phyloP scores from a whole-genome alignment of 2,888 invertebrate species.

The Epinotia brunnichana region DNA sequence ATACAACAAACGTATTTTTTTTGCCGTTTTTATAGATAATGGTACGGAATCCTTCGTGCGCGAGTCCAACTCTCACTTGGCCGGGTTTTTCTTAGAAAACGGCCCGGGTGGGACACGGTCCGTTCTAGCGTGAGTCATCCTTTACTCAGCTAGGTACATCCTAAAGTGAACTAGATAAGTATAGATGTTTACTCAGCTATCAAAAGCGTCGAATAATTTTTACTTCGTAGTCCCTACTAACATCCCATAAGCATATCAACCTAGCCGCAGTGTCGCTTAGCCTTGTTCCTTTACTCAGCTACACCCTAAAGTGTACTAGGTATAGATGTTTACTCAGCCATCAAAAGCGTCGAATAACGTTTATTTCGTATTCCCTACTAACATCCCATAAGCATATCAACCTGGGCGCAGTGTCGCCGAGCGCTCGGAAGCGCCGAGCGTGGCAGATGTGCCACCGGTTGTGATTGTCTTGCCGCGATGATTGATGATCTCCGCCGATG shows the following conservation, averaged over 20 bases:
- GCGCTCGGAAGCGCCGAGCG: slow-evolving; percentile 50
- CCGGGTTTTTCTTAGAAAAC: too few relatives aligned
- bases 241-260: slow-evolving; percentile 28
- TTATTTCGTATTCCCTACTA: slow-evolving; percentile 1
- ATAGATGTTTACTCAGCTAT: background rate
- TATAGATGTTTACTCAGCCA: background rate
- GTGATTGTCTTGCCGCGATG: slow-evolving; percentile 83
- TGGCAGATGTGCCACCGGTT: slow-evolving; percentile 83
- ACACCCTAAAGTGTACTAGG: too few relatives aligned
- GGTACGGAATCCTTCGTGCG: too few relatives aligned
- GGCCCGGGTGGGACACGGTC: too few relatives aligned
- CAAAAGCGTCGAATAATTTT: slow-evolving; percentile 10
- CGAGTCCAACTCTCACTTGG: too few relatives aligned
- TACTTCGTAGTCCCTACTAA: background rate
- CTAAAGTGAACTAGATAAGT: too few relatives aligned
- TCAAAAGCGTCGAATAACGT: slow-evolving; percentile 8
- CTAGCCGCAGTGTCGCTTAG: slow-evolving; percentile 35
- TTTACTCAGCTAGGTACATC: too few relatives aligned
- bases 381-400: slow-evolving; percentile 27
- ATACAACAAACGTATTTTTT: too few relatives aligned
- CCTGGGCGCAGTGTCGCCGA: slow-evolving; percentile 37
- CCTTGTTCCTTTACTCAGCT: too few relatives aligned
- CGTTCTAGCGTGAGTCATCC: too few relatives aligned
- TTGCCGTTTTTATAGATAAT: too few relatives aligned
- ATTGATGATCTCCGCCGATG: slow-evolving; percentile 81